Evolutionary conservation across 2,113 vertebrate genomes (phyloP).

Genomic region (Syrmaticus mikado): DNA sequence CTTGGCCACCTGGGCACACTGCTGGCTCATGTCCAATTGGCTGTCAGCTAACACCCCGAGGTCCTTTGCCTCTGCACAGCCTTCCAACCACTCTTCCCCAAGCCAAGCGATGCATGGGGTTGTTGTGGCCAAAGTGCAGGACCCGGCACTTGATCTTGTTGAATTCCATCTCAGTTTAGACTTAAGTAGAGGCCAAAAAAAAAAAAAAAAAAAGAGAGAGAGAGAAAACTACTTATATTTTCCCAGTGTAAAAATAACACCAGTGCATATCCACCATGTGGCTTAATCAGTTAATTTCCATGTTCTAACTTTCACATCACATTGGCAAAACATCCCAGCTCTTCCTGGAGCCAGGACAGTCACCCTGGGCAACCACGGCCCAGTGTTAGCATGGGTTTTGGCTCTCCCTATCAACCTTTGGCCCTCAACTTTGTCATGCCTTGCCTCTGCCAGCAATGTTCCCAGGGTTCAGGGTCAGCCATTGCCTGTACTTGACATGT

Average conservation of each 20-base stretch:
- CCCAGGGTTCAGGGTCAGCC: not conserved
- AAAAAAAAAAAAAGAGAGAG: not conserved
- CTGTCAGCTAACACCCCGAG: too few relatives aligned
- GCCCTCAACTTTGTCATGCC: not conserved
- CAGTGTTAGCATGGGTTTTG: not conserved
- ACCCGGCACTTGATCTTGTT: too few relatives aligned
- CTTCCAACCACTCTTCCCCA: too few relatives aligned
- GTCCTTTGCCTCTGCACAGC: too few relatives aligned
- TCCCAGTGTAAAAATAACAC: not conserved
- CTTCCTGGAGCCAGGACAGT: not conserved
- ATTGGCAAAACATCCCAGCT: not conserved
- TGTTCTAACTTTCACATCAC: not conserved
- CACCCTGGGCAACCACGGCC: not conserved
- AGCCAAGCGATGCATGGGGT: too few relatives aligned
- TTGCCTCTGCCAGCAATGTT: not conserved
- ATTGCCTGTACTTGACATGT: rapidly evolving
- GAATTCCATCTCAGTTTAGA: not conserved
- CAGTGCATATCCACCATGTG: rapidly evolving
- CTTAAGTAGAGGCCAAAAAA: not conserved
- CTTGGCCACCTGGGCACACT: too few relatives aligned
- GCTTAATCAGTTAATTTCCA: not conserved
- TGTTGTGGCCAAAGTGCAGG: too few relatives aligned
- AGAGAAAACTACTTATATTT: not conserved
- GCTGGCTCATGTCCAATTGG: too few relatives aligned
- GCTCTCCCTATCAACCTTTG: not conserved